These are phyloP conservation scores for Corythornis cristatus DNA, from an alignment of 2,113 vertebrate species.

Conservation along the genomic window DNA sequence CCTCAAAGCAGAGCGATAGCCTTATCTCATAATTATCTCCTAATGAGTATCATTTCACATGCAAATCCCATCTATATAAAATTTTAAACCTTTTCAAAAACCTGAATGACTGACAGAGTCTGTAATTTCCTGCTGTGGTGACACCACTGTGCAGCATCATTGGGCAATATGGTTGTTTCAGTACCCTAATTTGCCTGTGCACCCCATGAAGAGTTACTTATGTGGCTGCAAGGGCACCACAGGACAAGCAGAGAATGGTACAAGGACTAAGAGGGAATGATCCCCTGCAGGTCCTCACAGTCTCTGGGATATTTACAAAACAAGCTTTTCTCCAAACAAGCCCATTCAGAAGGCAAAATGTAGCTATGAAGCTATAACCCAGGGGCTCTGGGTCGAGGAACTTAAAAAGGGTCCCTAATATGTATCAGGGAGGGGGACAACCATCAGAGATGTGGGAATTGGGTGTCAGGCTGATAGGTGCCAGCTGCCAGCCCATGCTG, in stretches of 20 bases:
- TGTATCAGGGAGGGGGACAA: background rate
- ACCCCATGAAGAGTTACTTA: background rate
- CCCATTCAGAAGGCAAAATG: background rate
- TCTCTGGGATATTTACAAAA: background rate
- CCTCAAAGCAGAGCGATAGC: background rate
- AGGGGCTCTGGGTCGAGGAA: background rate
- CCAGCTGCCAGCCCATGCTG: background rate
- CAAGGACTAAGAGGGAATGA: background rate
- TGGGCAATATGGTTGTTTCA: background rate
- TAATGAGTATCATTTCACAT: slow-evolving; percentile 49
- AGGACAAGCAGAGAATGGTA: background rate
- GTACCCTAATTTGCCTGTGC: background rate
- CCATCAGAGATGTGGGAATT: background rate
- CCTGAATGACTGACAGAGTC: background rate
- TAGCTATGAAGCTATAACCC: background rate
- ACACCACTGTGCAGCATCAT: background rate
- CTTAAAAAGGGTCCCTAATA: background rate
- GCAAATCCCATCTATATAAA: slow-evolving; percentile 30
- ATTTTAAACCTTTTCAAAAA: slow-evolving; percentile 32
- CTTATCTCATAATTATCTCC: slow-evolving; percentile 37
- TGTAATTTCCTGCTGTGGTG: slow-evolving; percentile 45
- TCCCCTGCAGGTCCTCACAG: background rate
- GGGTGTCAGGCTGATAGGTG: background rate
- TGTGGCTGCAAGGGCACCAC: background rate
- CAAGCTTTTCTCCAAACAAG: background rate